A percentile compares a stretch with the other conserved stretches of the same genome.
phyloP scores from a whole-genome alignment of 2,888 invertebrate species.

The Cosmorhoe ocellata region DNA sequence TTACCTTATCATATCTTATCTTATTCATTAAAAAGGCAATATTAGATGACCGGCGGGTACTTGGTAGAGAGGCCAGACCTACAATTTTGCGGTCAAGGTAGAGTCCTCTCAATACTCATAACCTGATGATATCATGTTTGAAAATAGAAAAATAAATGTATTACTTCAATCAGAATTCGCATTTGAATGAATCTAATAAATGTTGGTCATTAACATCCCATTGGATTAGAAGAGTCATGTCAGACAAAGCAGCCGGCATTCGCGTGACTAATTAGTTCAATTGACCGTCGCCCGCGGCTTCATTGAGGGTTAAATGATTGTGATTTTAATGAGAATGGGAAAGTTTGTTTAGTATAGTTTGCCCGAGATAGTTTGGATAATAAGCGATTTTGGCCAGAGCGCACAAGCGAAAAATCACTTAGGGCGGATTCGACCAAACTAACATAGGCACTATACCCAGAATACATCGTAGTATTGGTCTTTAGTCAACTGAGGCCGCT shows the following conservation, averaged over 20 bases:
- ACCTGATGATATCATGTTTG: conserved; percentile 2
- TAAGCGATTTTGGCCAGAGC: no score
- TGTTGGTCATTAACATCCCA: conserved; percentile 8
- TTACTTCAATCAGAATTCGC: conserved; percentile 6
- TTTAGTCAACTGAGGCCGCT: no score
- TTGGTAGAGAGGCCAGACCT: conserved; percentile 7
- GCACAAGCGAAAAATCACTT: no score
- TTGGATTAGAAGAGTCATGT: conserved; percentile 17
- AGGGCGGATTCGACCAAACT: no score
- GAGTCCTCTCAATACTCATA: not conserved
- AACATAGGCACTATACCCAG: no score
- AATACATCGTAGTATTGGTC: no score
- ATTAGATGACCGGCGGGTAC: not conserved
- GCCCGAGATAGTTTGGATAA: no score
- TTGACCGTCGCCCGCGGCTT: conserved; percentile 30
- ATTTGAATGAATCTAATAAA: not conserved
- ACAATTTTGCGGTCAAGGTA: conserved; percentile 15
- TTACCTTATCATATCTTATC: no score
- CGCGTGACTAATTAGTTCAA: conserved; percentile 35
- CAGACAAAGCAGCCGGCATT: conserved; percentile 20
- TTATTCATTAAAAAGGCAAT: not conserved
- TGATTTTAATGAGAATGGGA: conserved; percentile 34
- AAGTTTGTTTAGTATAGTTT: conserved; percentile 3
- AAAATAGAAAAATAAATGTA: conserved; percentile 2
- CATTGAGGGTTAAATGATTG: conserved; percentile 29